phyloP scores from a whole-genome alignment of 92 coral and sea anemone species.

The Bergia sp. region DNA sequence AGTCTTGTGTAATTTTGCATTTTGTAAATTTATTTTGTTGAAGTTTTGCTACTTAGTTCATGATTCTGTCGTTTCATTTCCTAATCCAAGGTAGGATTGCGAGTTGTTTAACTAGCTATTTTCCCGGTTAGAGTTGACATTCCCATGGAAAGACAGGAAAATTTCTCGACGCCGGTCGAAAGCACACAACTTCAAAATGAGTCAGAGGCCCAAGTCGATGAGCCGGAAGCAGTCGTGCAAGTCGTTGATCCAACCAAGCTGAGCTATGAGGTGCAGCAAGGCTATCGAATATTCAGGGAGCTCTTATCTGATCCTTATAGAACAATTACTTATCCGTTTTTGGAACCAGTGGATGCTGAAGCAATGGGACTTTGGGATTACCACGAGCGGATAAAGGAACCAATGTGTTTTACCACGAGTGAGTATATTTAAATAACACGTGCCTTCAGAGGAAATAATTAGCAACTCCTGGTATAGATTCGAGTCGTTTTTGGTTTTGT shows the following conservation, averaged over 20 bases:
- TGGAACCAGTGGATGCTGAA: slow-evolving; percentile 96
- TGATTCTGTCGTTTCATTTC: slow-evolving; percentile 44
- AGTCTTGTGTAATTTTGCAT: slow-evolving; percentile 34
- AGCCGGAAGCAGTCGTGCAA: slow-evolving; percentile 55
- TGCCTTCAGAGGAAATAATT: slow-evolving; percentile 36
- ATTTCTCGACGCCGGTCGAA: slow-evolving; percentile 37
- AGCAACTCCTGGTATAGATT: neutral
- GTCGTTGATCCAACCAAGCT: slow-evolving; percentile 78
- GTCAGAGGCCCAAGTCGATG: slow-evolving; percentile 49
- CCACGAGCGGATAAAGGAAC: slow-evolving; percentile 85
- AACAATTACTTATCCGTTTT: slow-evolving; percentile 92
- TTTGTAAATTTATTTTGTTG: slow-evolving; percentile 1
- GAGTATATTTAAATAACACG: slow-evolving; percentile 55
- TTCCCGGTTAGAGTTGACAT: neutral
- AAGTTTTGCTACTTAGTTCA: slow-evolving; percentile 9
- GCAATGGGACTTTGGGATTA: slow-evolving; percentile 96
- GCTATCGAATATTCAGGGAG: slow-evolving; percentile 86
- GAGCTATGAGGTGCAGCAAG: slow-evolving; percentile 93
- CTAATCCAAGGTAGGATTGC: slow-evolving; percentile 26
- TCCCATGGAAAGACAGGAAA: slow-evolving; percentile 36
- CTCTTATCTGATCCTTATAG: slow-evolving; percentile 83
- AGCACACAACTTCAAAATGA: slow-evolving; percentile 34
- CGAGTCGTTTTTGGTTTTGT: slow-evolving; percentile 13
- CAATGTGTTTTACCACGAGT: slow-evolving; percentile 95
- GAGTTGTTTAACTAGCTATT: neutral